Base-by-base conservation (phyloP, 2,888 invertebrate genomes). In the Tiliacea aurago region DNA sequence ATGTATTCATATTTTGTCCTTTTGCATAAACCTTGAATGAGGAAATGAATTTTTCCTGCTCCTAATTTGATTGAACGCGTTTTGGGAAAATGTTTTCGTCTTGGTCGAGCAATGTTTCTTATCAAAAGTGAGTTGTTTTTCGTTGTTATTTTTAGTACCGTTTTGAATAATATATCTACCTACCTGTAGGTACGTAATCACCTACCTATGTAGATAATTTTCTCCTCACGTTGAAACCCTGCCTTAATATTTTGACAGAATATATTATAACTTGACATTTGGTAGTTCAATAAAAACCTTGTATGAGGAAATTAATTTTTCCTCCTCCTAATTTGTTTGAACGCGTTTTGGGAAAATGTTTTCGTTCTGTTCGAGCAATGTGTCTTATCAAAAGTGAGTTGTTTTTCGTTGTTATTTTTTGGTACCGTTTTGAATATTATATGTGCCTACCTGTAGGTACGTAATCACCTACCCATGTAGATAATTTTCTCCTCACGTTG, bases 1-100 rank as follows among this genome's bases (percentile, higher is more conserved):
- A 70, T 73, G 74, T 78, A 73, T 86, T 85, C 73, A 74, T 78
- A 81, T 80, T 84, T 68, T 61, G 56, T 59, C 68, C 28, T 83
- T 66, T 79, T 20, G 20, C 59, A 37, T 63, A 68, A 70, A 69
- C 62, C 45, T 73, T 74, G 33, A 61, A 56, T 51, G 28, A 64
- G 70, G 63, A 80, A 79, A 83, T 80, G 18, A 49, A 61, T 64
- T 47, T 70, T 80, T 67, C 41, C 37, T 37, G 37, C 18, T 45
- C 33, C 58, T 59, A 80, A 80, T 74, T 83, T 66, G 55, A 62
- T 66, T 66, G 55, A 75, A 75, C 75, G 41, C 76, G 53, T 61
- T 75, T 80, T 43, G 43, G 11, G 33, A 51, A 64, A 59, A 59
- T 45, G 9, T 33, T 37, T 47, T 62, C 33, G n/a, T 56, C 28